Evolutionary conservation across 1,140 invertebrate species (phyloP).

Genomic region (Drosophila navojoa): DNA sequence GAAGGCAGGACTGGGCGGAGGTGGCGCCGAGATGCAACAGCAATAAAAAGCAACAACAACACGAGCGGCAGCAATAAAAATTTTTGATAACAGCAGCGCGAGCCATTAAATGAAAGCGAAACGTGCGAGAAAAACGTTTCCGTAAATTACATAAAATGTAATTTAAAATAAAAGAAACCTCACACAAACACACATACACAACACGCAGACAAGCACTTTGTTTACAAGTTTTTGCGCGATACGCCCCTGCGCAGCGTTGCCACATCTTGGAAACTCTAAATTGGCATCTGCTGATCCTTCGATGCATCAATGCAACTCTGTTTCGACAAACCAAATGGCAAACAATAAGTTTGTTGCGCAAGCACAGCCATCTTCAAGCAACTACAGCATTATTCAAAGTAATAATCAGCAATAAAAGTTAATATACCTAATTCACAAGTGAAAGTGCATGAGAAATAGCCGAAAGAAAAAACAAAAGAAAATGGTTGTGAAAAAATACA

Average conservation of each 20-base stretch:
- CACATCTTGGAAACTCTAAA: too few species aligned
- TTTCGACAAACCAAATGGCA: too few species aligned
- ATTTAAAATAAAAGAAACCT: constrained; percentile 56
- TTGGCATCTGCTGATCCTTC: too few species aligned
- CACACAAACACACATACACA: constrained; percentile 9
- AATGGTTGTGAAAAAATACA: constrained; percentile 68
- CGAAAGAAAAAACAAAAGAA: constrained; percentile 57
- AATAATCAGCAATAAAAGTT: constrained; percentile 35
- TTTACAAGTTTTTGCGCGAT: neutral
- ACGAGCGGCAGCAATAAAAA: constrained; percentile 27
- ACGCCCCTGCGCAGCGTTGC: too few species aligned
- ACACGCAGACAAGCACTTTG: neutral
- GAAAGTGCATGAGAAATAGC: constrained; percentile 38
- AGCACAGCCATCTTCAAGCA: too few species aligned
- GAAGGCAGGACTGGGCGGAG: constrained; percentile 89
- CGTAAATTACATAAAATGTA: constrained; percentile 73
- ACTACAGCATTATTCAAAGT: too few species aligned
- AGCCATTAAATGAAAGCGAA: constrained; percentile 44
- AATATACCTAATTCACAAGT: constrained; percentile 22
- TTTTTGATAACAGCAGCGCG: constrained; percentile 51
- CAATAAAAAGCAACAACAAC: constrained; percentile 59
- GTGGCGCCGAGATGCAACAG: constrained; percentile 84
- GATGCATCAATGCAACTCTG: too few species aligned
- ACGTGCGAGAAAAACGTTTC: constrained; percentile 57
- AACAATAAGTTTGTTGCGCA: too few species aligned